Evolutionary conservation across 1,140 invertebrate genomes (phyloP), one percentile per base, ranked within the genome.

Genomic region (Semibalanus balanoides): DNA sequence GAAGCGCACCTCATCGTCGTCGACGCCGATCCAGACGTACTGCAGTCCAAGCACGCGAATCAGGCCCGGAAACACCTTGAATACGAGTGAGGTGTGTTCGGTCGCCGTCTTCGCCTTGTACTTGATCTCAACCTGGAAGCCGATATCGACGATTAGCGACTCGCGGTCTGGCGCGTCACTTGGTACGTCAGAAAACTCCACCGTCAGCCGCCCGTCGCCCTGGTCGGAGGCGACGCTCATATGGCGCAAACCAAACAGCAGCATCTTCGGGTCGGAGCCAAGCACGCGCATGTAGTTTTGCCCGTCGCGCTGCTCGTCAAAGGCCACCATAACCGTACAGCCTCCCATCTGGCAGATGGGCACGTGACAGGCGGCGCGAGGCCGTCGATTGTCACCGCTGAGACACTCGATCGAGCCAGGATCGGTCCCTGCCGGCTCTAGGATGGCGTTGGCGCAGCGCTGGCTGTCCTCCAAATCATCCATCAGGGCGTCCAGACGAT

Each of bases 211-310:
- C 0, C 70, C 29, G 29, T 72, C 70, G 9, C n/a, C 29, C n/a
- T 72, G 3, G 3, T 72, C 70, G 9, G 70, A 29, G n/a, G 70
- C 9, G 1, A 30, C 70, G 19, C 70, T 72, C 70, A 72, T 72
- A 19, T 29, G n/a, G 28, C 70, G n/a, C 28, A 72, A 29, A 3
- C 70, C 70, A 22, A 72, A 72, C n/a, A 72, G 11, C 29, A 72
- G 29, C 28, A 29, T 29, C 70, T 72, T 72, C 28, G 70, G 70
- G 19, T 72, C 70, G 9, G n/a, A 28, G n/a, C 70, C 70, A 0
- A 72, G n/a, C 3, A 72, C 70, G 70, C 70, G 70, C 29, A 72
- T 29, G 70, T 72, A 72, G 29, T 72, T 72, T 29, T 72, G 70
- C 22, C 3, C 3, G 70, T 72, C 70, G 7, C 25, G 28, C 29